Percentiles rank a stretch among this genome's conserved stretches.
Conservation (phyloP, 2,888 invertebrate genomes). For the Pecten maximus region DNA sequence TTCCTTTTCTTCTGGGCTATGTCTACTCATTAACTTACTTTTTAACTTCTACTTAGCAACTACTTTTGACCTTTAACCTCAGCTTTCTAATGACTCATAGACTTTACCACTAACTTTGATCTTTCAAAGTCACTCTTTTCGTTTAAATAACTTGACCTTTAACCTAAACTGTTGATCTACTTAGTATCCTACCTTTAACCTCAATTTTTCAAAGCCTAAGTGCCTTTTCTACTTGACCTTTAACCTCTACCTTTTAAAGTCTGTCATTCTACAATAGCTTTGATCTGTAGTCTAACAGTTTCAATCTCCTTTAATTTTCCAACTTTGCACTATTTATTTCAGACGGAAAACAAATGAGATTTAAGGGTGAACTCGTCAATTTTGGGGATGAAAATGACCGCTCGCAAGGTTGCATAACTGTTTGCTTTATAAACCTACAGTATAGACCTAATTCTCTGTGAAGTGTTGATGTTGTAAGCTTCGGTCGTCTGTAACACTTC, state of each 20-base stretch:
- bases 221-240: neutral
- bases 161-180: neutral
- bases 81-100: neutral
- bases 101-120: neutral
- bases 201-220: neutral
- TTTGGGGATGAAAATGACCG: constrained; percentile 61
- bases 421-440: neutral
- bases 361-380: constrained; percentile 70
- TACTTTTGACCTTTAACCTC: neutral
- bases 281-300: neutral
- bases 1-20: too few relatives aligned
- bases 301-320: neutral
- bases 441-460: neutral
- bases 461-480: neutral
- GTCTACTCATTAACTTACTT: too few relatives aligned
- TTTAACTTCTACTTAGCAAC: too few relatives aligned
- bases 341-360: constrained; percentile 60
- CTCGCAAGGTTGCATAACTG: neutral
- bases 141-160: neutral
- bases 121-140: neutral
- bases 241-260: neutral
- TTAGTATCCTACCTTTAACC: neutral
- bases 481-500: neutral
- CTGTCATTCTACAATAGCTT: neutral
- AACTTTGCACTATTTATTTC: constrained; percentile 41